Evolutionary conservation across 2,113 vertebrate genomes (phyloP).

Genomic region (Tenrec ecaudatus): DNA sequence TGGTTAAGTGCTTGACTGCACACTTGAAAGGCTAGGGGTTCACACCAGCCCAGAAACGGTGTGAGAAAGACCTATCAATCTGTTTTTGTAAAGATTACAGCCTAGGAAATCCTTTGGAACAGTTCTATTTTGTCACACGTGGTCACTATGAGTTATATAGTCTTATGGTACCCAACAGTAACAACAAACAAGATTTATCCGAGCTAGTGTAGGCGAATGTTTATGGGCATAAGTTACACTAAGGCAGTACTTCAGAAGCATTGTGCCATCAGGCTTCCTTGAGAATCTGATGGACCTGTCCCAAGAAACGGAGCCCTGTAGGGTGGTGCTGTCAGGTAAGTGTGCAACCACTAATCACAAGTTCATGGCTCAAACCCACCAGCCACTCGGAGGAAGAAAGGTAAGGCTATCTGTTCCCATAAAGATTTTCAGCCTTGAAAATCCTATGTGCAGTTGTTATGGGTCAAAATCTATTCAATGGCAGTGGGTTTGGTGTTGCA

Average conservation of each 20-base stretch:
- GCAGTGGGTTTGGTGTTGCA: too few species aligned
- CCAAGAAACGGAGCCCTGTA: too few species aligned
- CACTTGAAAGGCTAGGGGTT: not conserved
- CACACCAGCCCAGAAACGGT: not conserved
- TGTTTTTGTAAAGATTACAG: not conserved
- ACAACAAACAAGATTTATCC: slow-evolving; percentile 29
- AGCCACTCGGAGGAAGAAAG: too few species aligned
- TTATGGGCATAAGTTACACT: slow-evolving; percentile 46
- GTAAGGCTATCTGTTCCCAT: too few species aligned
- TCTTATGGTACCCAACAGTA: not conserved
- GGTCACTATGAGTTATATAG: not conserved
- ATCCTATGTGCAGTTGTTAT: too few species aligned
- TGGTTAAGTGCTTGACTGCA: not conserved
- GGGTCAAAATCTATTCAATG: too few species aligned
- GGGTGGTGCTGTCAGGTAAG: too few species aligned
- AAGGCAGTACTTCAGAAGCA: slow-evolving; percentile 30
- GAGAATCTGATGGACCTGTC: slow-evolving; percentile 37
- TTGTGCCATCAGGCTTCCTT: slow-evolving; percentile 31
- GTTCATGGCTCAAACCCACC: too few species aligned
- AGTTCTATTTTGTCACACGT: not conserved
- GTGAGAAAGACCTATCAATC: not conserved
- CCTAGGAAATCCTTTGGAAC: not conserved
- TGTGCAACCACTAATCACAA: too few species aligned
- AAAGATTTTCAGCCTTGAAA: too few species aligned
- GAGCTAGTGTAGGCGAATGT: not conserved